Percentiles rank a stretch among this genome's conserved stretches.
phyloP scores from a whole-genome alignment of 2,888 invertebrate genomes.

The Drosophila infuscata region DNA sequence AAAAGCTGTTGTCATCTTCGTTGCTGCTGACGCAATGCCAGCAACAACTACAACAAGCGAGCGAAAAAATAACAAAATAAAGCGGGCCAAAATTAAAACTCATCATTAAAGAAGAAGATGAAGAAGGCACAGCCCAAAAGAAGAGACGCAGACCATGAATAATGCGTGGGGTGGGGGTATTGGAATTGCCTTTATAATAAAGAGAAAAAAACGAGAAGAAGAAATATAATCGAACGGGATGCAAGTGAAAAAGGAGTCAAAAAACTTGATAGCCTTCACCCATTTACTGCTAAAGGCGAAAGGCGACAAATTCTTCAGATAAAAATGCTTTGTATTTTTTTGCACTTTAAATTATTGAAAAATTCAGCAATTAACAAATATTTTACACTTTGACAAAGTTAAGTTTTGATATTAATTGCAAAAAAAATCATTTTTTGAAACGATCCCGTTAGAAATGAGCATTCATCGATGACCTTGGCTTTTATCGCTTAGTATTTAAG shows the following conservation, averaged over 20 bases:
- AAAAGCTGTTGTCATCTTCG: constrained; percentile 68
- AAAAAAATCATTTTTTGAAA: not conserved
- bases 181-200: constrained; percentile 17
- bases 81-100: constrained; percentile 60
- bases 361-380: not conserved
- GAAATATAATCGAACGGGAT: constrained; percentile 25
- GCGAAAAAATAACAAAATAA: constrained; percentile 35
- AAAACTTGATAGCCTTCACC: constrained; percentile 65
- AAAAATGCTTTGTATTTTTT: not conserved
- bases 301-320: not conserved
- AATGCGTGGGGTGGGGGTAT: not conserved
- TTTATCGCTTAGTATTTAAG: not conserved
- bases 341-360: not conserved
- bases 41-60: constrained; percentile 20
- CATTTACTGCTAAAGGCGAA: constrained; percentile 15
- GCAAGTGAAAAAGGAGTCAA: constrained; percentile 34
- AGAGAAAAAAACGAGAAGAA: not conserved
- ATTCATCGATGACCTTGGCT: not conserved
- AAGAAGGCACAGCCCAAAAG: constrained; percentile 43
- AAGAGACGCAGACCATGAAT: constrained; percentile 15
- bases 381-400: not conserved
- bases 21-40: constrained; percentile 68
- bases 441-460: not conserved
- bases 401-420: not conserved
- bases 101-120: constrained; percentile 63